Evolutionary conservation across 2,113 vertebrate species (phyloP).

Genomic region (Macquaria ambigua): DNA sequence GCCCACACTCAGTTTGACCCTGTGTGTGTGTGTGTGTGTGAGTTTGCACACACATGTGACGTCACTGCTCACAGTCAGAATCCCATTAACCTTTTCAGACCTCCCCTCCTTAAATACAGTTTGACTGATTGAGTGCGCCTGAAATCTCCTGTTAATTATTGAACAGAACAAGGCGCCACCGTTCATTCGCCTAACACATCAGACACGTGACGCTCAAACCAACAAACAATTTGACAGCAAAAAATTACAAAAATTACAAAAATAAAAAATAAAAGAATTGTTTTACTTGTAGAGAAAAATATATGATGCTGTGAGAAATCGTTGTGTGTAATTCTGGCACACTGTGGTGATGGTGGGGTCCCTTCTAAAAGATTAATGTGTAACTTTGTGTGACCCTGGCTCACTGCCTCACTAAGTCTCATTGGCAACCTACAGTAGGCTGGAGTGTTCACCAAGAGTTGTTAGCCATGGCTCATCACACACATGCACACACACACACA

Average conservation of each 20-base stretch:
- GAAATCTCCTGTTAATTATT: slow-evolving; percentile 66
- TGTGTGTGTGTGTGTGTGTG: neutral
- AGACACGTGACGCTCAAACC: neutral
- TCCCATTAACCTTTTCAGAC: slow-evolving; percentile 62
- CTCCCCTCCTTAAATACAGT: slow-evolving; percentile 48
- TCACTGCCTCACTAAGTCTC: slow-evolving; percentile 70
- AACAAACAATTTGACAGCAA: neutral
- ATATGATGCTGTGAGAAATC: neutral
- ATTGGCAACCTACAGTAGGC: slow-evolving; percentile 58
- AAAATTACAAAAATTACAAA: neutral
- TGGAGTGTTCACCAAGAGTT: slow-evolving; percentile 63
- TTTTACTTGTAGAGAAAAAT: neutral
- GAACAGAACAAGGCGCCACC: slow-evolving; percentile 21
- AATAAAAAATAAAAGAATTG: neutral
- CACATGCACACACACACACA: slow-evolving; percentile 31
- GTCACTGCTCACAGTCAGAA: slow-evolving; percentile 47
- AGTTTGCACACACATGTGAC: neutral
- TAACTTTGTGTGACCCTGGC: slow-evolving; percentile 78
- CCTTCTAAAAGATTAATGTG: slow-evolving; percentile 78
- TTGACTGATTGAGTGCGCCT: slow-evolving; percentile 63
- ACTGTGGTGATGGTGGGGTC: slow-evolving; percentile 30
- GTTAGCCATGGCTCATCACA: slow-evolving; percentile 76
- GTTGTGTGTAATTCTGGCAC: slow-evolving; percentile 6
- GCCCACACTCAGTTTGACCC: neutral
- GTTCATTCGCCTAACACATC: neutral